Evolutionary conservation across 2,888 invertebrate genomes (phyloP).

Genomic region (Parthenolecanium corni): DNA sequence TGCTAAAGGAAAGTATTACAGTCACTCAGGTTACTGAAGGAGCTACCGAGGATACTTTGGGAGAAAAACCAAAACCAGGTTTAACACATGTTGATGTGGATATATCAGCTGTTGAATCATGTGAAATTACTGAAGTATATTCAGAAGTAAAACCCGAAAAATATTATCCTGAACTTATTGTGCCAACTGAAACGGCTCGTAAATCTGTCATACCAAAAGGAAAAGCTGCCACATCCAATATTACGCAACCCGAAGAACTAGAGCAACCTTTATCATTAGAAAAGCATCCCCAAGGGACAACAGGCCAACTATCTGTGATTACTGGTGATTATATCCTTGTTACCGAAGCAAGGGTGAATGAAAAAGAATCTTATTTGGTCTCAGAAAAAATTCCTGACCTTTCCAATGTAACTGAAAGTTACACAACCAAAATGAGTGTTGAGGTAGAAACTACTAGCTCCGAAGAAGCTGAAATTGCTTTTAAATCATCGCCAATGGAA

Average conservation of each 20-base stretch:
- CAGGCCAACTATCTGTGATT: slow-evolving; percentile 48
- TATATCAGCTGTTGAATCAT: slow-evolving; percentile 50
- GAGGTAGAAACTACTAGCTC: slow-evolving; percentile 49
- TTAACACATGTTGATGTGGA: slow-evolving; percentile 49
- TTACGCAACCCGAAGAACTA: slow-evolving; percentile 54
- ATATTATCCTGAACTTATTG: slow-evolving; percentile 65
- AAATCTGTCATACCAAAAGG: slow-evolving; percentile 53
- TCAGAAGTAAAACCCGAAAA: slow-evolving; percentile 61
- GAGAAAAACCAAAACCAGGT: slow-evolving; percentile 41
- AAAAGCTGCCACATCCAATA: slow-evolving; percentile 49
- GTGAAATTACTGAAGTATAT: slow-evolving; percentile 55
- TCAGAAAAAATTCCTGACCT: slow-evolving; percentile 40
- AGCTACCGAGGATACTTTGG: slow-evolving; percentile 48
- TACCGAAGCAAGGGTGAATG: slow-evolving; percentile 47
- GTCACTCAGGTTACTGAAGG: slow-evolving; percentile 54
- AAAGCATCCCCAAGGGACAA: slow-evolving; percentile 50
- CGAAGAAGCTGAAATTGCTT: slow-evolving; percentile 52
- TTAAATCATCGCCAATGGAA: slow-evolving; percentile 42
- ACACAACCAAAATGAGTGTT: slow-evolving; percentile 43
- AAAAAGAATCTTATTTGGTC: slow-evolving; percentile 51
- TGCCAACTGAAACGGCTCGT: slow-evolving; percentile 63
- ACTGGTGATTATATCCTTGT: slow-evolving; percentile 51
- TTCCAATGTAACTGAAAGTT: slow-evolving; percentile 44
- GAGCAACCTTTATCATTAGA: slow-evolving; percentile 51
- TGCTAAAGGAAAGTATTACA: slow-evolving; percentile 51